Evolutionary conservation across 2,888 invertebrate species (phyloP).

Genomic region (Parasteatoda lunata): DNA sequence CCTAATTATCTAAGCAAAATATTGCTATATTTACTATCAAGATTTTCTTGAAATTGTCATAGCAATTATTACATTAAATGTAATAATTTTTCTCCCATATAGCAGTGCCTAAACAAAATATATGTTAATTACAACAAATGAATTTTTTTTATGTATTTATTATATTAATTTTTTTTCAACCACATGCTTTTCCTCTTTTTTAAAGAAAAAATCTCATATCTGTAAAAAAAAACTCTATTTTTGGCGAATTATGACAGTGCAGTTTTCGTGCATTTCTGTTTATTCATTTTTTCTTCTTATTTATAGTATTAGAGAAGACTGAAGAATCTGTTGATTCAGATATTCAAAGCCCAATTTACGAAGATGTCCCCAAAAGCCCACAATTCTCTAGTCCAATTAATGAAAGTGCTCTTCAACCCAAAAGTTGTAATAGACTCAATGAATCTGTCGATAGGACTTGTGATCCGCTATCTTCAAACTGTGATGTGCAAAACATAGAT

Average conservation of each 20-base stretch:
- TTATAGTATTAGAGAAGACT: constrained; percentile 60
- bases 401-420: constrained; percentile 26
- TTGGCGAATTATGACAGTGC: not conserved
- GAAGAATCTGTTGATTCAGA: constrained; percentile 39
- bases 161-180: too few species aligned
- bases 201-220: not conserved
- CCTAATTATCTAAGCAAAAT: too few species aligned
- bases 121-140: too few species aligned
- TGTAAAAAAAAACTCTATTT: not conserved
- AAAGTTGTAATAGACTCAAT: constrained; percentile 20
- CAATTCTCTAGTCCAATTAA: constrained; percentile 54
- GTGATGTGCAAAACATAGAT: constrained; percentile 49
- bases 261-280: not conserved
- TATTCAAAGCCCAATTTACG: constrained; percentile 11
- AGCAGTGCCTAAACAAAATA: too few species aligned
- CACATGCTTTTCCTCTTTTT: not conserved
- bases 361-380: constrained; percentile 23
- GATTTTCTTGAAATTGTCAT: too few species aligned
- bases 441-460: constrained; percentile 43
- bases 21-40: too few species aligned
- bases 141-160: too few species aligned
- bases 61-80: too few species aligned
- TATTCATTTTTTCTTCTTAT: not conserved
- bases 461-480: constrained; percentile 48
- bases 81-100: too few species aligned